Evolutionary conservation across 2,797 vertebrate genomes (phyloP), one percentile per base, ranked within the genome.

Genomic region (Echeneis naucrates): DNA sequence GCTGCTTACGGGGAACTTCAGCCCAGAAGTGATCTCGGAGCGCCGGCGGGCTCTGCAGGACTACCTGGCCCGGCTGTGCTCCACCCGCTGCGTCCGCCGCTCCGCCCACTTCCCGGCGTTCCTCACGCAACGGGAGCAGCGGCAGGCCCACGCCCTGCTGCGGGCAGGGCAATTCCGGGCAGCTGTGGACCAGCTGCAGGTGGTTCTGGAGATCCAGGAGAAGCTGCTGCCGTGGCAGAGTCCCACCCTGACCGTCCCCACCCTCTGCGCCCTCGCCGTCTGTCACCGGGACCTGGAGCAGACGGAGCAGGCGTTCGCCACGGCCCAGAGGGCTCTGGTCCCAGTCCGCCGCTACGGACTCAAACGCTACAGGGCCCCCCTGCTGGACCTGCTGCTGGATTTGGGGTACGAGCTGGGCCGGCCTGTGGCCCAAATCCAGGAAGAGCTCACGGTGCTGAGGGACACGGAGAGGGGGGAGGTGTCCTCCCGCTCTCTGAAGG

Each of bases 261-360:
- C 96, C 0, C 92, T 98, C 4, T 95, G 95, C 30, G 96, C 97
- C 50, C 68, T 96, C 0, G 82, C 96, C 0, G 93, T 98, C 61
- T 98, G 97, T 57, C 87, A 97, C 78, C 95, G 95, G 8, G 97
- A 98, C 92, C 88, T 98, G 78, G 95, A 96, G 3, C 77, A 94
- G 16, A 84, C 91, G 0, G 81, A 85, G 0, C 72, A 85, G 27
- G 96, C 97, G 11, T 96, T 95, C 5, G 85, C 94, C 0, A 87
- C 89, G 0, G 96, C 95, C 1, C 93, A 96, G 75, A 92, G 88
- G 70, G 96, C 95, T 1, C 88, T 98, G 5, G 89, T 92, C 0
- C 44, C 83, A 0, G 93, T 96, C 6, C 71, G 77, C 0, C 90
- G 90, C 13, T 93, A 94, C 0, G 88, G 90, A 11, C 80, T 92